phyloP scores from a whole-genome alignment of 2,797 vertebrate species.

The Ptychadena robeensis region DNA sequence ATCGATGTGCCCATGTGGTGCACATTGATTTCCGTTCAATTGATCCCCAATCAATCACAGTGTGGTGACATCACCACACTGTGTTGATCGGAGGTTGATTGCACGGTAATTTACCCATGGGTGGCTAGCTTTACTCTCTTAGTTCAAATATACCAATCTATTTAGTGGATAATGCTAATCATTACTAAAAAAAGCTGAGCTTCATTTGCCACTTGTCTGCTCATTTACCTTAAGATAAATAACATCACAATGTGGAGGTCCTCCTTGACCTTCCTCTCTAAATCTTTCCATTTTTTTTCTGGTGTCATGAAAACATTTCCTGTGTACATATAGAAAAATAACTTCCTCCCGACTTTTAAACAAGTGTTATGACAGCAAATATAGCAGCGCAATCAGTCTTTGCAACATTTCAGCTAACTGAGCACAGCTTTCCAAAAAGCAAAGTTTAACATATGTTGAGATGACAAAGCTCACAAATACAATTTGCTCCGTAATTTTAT shows the following conservation, averaged over 20 bases:
- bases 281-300: background rate
- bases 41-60: no score
- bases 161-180: background rate
- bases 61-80: no score
- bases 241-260: background rate
- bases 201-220: background rate
- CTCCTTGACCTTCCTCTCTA: background rate
- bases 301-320: background rate
- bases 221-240: background rate
- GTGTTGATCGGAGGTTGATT: no score
- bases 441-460: conserved; percentile 72
- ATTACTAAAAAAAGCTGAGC: no score
- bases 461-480: conserved; percentile 76
- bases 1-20: no score
- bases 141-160: background rate
- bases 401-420: conserved; percentile 65
- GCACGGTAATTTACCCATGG: no score
- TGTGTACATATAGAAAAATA: background rate
- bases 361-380: conserved; percentile 4
- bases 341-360: background rate
- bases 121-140: no score
- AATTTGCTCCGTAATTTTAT: conserved; percentile 74
- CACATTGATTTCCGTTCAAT: no score
- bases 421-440: conserved; percentile 69
- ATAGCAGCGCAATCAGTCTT: conserved; percentile 65